A percentile compares a stretch with the other conserved stretches of the same genome.
Evolutionary conservation across 1,140 invertebrate genomes (phyloP).

Genomic region (Uloborus diversus): DNA sequence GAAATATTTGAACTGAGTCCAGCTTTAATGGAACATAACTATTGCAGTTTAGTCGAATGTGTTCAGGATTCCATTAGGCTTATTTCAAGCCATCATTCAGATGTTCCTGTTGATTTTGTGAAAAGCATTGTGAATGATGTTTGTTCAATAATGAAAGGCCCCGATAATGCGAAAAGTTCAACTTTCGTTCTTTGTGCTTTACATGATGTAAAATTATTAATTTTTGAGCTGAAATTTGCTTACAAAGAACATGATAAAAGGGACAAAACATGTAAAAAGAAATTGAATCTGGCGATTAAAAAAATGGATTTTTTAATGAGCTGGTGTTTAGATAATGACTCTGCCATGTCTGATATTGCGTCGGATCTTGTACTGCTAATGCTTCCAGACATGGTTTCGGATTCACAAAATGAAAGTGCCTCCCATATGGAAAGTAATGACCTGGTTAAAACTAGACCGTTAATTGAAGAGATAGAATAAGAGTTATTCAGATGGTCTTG

Average conservation of each 20-base stretch:
- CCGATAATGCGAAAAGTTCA: conserved; percentile 16
- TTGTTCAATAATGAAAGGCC: conserved; percentile 7
- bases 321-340: conserved; percentile 19
- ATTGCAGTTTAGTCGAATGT: conserved; percentile 17
- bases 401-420: conserved; percentile 29
- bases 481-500: no score
- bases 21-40: conserved; percentile 18
- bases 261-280: background rate
- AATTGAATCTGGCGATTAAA: background rate
- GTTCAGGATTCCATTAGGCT: conserved; percentile 33
- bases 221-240: conserved; percentile 1
- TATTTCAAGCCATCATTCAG: background rate
- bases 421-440: conserved; percentile 34
- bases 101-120: background rate
- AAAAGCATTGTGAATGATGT: conserved; percentile 36
- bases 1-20: conserved; percentile 3
- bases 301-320: conserved; percentile 41
- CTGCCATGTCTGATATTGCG: background rate
- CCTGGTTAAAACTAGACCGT: background rate
- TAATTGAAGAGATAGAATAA: conserved; percentile 31
- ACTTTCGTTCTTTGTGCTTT: conserved; percentile 36
- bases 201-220: conserved; percentile 37
- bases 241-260: background rate
- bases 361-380: conserved; percentile 31
- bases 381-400: conserved; percentile 25